Evolutionary conservation across 2,888 invertebrate genomes (phyloP).

Genomic region (Yponomeuta cagnagella): DNA sequence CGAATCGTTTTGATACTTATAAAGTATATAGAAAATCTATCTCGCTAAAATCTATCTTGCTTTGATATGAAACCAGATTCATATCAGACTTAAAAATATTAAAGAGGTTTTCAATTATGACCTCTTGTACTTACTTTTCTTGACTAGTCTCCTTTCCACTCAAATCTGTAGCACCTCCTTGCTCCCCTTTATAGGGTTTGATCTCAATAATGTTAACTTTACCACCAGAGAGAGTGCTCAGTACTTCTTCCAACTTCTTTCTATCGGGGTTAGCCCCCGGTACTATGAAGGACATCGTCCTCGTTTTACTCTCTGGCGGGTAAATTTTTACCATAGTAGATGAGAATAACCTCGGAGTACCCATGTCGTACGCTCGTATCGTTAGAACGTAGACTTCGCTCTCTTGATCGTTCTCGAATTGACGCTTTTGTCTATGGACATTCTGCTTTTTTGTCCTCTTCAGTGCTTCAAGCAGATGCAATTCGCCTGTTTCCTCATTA

Average conservation of each 20-base stretch:
- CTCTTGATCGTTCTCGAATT: slow-evolving; percentile 56
- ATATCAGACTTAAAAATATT: no score
- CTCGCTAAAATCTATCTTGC: no score
- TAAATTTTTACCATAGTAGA: slow-evolving; percentile 85
- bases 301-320: slow-evolving; percentile 84
- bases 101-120: not conserved
- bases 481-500: slow-evolving; percentile 85
- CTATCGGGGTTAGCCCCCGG: slow-evolving; percentile 86
- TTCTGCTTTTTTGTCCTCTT: slow-evolving; percentile 62
- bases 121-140: slow-evolving; percentile 62
- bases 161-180: slow-evolving; percentile 73
- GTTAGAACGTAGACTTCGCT: slow-evolving; percentile 79
- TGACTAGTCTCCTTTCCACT: slow-evolving; percentile 69
- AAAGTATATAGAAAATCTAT: no score
- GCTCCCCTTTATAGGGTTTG: slow-evolving; percentile 78
- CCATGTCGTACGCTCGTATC: slow-evolving; percentile 89
- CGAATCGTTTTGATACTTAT: no score
- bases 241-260: slow-evolving; percentile 82
- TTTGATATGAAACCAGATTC: no score
- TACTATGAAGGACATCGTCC: slow-evolving; percentile 88
- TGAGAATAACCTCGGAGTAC: slow-evolving; percentile 85
- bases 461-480: slow-evolving; percentile 76
- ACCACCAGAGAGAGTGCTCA: slow-evolving; percentile 87
- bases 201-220: slow-evolving; percentile 85
- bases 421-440: slow-evolving; percentile 64